These are phyloP conservation scores for Diabrotica undecimpunctata DNA, from an alignment of 1,140 invertebrate genomes.

Conservation along the genomic window DNA sequence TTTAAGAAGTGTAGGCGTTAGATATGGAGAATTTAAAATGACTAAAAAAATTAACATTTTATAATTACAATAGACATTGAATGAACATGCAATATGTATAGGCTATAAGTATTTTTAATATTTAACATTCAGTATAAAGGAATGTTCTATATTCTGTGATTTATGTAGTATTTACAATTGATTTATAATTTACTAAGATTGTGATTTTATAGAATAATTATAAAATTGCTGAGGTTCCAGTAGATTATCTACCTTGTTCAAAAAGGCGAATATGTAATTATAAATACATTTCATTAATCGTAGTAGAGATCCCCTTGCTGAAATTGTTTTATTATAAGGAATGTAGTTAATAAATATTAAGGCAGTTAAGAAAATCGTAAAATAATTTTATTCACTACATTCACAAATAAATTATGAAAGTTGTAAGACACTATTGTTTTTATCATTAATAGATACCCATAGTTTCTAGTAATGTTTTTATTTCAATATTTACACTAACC, in stretches of 20 bases:
- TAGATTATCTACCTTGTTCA: background rate
- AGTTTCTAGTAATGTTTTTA: too few relatives aligned
- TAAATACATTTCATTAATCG: background rate
- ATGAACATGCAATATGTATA: too few relatives aligned
- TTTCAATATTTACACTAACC: too few relatives aligned
- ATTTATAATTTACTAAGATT: background rate
- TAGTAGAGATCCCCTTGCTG: background rate
- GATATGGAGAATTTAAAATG: too few relatives aligned
- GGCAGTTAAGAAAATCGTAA: background rate
- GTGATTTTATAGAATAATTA: background rate
- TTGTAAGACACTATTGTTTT: too few relatives aligned
- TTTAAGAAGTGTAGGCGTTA: too few relatives aligned
- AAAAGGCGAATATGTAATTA: background rate
- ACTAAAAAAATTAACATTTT: too few relatives aligned
- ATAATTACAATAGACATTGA: too few relatives aligned
- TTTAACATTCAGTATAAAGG: too few relatives aligned
- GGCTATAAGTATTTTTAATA: too few relatives aligned
- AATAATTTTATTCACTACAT: slow-evolving; percentile 1
- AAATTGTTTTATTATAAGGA: background rate
- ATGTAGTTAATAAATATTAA: slow-evolving; percentile 1
- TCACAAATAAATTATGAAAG: background rate
- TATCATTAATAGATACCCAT: too few relatives aligned
- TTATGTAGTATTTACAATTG: background rate
- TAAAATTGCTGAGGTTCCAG: background rate
- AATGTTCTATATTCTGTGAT: too few relatives aligned